A percentile compares a stretch with the other conserved stretches of the same genome.
Conservation (phyloP, 2,888 invertebrate genomes). For the Tetramorium bicarinatum region DNA sequence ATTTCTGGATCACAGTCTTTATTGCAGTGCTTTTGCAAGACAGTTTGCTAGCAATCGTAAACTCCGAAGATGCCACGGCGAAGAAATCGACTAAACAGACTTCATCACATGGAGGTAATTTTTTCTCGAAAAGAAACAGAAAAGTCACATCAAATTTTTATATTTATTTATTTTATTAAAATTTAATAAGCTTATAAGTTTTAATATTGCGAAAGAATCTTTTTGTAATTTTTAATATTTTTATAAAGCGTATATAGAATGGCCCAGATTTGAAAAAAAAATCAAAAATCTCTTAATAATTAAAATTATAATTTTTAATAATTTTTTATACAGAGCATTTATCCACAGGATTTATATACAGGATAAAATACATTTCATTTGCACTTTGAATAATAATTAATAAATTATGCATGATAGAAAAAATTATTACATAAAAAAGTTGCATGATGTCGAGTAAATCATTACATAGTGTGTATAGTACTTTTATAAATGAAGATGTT, state of each 20-base stretch:
- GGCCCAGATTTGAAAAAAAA: background rate
- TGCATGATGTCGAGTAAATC: background rate
- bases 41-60: background rate
- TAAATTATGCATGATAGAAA: background rate
- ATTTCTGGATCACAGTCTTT: conserved; percentile 20
- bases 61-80: background rate
- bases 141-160: background rate
- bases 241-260: background rate
- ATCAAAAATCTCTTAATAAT: background rate
- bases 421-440: background rate
- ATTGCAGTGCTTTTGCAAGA: conserved; percentile 39
- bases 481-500: background rate
- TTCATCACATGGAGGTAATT: background rate
- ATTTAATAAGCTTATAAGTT: background rate
- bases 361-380: background rate
- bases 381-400: background rate
- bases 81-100: background rate
- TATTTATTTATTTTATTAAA: background rate
- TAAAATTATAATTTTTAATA: background rate
- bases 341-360: background rate
- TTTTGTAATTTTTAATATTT: background rate
- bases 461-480: background rate
- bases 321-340: background rate
- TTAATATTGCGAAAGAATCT: background rate
- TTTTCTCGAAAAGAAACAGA: background rate